A percentile compares a stretch with the other conserved stretches of the same genome.
These are phyloP conservation scores for Otus sunia DNA, from an alignment of 2,113 vertebrate genomes.

Conservation along the genomic window DNA sequence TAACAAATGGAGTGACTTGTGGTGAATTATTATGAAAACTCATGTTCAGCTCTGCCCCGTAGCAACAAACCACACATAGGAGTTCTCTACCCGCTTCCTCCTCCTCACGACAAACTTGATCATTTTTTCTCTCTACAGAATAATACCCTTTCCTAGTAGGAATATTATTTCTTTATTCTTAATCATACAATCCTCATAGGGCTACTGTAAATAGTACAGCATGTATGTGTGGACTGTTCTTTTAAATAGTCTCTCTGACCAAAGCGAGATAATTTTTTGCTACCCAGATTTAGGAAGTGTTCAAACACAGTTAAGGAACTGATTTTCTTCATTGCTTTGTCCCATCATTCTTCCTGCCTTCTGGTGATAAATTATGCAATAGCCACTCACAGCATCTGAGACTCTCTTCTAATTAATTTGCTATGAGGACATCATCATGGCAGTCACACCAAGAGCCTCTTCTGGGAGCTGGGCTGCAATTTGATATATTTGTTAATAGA, in stretches of 20 bases:
- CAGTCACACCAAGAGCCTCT: background rate
- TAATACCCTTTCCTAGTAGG: background rate
- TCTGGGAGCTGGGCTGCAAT: background rate
- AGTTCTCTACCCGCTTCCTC: background rate
- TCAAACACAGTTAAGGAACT: background rate
- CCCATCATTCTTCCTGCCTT: background rate
- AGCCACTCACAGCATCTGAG: background rate
- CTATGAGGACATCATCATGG: background rate
- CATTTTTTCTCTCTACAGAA: background rate
- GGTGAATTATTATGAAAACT: background rate
- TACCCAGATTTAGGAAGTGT: background rate
- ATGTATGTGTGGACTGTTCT: fast-evolving
- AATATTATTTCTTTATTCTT: background rate
- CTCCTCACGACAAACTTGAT: background rate
- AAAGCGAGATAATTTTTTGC: background rate
- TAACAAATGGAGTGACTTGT: background rate
- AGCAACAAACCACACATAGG: fast-evolving
- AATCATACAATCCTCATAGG: background rate
- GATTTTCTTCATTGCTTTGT: background rate
- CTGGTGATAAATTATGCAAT: background rate
- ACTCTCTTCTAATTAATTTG: background rate
- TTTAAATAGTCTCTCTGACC: background rate
- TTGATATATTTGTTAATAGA: background rate
- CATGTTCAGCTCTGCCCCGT: background rate
- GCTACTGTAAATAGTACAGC: background rate